Percentiles rank a stretch among this genome's conserved stretches.
phyloP scores from a whole-genome alignment of 64 coral and sea anemone species.

The Stylophora pistillata region DNA sequence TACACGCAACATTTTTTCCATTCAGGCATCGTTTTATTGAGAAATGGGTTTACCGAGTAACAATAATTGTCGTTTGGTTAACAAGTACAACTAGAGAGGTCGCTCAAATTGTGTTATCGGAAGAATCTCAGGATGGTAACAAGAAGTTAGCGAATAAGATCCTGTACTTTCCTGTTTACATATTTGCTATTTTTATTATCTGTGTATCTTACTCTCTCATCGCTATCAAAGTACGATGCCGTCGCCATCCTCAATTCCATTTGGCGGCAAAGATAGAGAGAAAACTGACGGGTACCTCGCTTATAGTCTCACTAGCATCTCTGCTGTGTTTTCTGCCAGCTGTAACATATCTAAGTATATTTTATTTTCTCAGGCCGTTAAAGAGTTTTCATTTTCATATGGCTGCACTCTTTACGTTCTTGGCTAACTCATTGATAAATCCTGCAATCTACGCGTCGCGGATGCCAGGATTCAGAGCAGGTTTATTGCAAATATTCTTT shows the following conservation, averaged over 20 bases:
- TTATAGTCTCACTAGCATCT: not conserved
- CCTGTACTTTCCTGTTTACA: not conserved
- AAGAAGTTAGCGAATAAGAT: no score
- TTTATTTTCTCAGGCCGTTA: not conserved
- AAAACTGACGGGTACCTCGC: not conserved
- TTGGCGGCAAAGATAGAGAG: not conserved
- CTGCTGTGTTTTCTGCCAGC: not conserved
- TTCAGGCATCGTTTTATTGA: not conserved
- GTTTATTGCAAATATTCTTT: not conserved
- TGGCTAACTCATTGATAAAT: slow-evolving; percentile 18
- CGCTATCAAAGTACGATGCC: not conserved
- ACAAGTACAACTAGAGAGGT: not conserved
- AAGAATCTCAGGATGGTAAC: no score
- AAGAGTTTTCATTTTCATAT: not conserved
- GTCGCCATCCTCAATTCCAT: not conserved
- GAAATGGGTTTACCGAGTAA: not conserved
- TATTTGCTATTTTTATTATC: not conserved
- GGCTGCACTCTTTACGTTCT: not conserved
- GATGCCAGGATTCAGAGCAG: not conserved
- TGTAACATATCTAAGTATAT: not conserved
- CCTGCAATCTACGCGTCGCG: not conserved
- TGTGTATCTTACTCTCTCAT: not conserved
- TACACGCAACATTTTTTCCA: not conserved
- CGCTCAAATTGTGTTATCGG: not conserved
- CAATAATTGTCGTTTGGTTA: not conserved